Base-by-base conservation (phyloP, 2,888 invertebrate genomes). In the Ferrisia virgata region DNA sequence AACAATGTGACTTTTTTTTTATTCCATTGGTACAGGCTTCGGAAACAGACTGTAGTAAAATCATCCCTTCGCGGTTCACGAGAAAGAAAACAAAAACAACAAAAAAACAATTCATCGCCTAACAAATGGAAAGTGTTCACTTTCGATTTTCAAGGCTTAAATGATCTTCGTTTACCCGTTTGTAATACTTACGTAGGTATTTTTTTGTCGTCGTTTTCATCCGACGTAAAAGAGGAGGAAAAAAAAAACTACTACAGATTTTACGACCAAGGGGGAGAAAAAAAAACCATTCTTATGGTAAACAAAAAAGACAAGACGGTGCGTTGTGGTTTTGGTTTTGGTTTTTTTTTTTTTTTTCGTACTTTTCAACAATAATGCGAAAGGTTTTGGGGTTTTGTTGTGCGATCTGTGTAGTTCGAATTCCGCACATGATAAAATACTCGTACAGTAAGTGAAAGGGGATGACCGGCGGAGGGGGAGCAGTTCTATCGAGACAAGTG, bases 91-190 rank as follows among this genome's bases (percentile, higher is more conserved):
- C 18, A 53, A 53, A 53, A 53, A 53, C 53, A 53, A 53, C 22
- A 18, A 53, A 53, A 53, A 53, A 53, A 53, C 53, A 53, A 53
- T 53, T 53, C 53, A 53, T 18, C 53, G 6, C 31, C 2, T 6
- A 31, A 69, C 69, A 69, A 69, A 69, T 31, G 31, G 28, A 69
- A 69, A 69, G 69, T 69, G 31, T 69, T 69, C 69, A 69, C 69
- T 69, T 31, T 69, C 69, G 31, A 53, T 69, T 69, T 69, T 31
- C 69, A 53, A 53, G 53, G 53, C 53, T 53, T 53, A 53, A 53
- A 22, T 53, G 53, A 53, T 8, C 11, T 53, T 53, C 22, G 22
- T 53, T 53, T 53, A 53, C 53, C 53, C 53, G 22, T 53, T 53
- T 53, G 1, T 53, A 22, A 22, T 22, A n/a, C n/a, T n/a, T n/a